phyloP scores from a whole-genome alignment of 2,797 vertebrate genomes.

The Anas acuta region DNA sequence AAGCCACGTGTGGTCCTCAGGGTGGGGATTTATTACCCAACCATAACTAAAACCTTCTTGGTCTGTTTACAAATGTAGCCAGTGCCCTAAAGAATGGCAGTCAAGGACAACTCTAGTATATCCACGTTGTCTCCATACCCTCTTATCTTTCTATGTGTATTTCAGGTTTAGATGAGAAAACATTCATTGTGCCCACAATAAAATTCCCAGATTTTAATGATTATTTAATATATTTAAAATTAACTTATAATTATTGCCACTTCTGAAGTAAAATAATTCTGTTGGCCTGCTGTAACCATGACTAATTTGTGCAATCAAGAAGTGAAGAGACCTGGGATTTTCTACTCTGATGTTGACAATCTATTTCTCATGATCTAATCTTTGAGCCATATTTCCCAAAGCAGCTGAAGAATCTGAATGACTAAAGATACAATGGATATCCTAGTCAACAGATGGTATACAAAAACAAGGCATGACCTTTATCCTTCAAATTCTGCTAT shows the following conservation, averaged over 20 bases:
- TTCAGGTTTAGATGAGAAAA: neutral
- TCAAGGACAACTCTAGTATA: neutral
- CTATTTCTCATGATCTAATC: neutral
- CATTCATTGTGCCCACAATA: accelerated
- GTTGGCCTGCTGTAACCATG: neutral
- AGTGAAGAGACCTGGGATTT: neutral
- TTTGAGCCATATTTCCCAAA: neutral
- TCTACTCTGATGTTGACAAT: neutral
- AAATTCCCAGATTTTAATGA: neutral
- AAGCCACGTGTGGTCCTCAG: accelerated
- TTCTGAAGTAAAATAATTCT: neutral
- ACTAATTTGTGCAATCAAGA: neutral
- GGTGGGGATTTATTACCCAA: neutral
- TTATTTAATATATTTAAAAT: constrained; percentile 7
- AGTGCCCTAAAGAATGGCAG: neutral
- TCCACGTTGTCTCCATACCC: neutral
- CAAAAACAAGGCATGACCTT: neutral
- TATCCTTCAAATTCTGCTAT: neutral
- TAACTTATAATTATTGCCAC: neutral
- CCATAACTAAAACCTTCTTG: neutral
- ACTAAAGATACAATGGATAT: neutral
- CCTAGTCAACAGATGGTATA: neutral
- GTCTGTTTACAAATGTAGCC: neutral
- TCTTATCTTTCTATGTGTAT: neutral
- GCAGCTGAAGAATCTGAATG: neutral